phyloP scores from a whole-genome alignment of 2,113 vertebrate genomes.

The Candoia aspera region DNA sequence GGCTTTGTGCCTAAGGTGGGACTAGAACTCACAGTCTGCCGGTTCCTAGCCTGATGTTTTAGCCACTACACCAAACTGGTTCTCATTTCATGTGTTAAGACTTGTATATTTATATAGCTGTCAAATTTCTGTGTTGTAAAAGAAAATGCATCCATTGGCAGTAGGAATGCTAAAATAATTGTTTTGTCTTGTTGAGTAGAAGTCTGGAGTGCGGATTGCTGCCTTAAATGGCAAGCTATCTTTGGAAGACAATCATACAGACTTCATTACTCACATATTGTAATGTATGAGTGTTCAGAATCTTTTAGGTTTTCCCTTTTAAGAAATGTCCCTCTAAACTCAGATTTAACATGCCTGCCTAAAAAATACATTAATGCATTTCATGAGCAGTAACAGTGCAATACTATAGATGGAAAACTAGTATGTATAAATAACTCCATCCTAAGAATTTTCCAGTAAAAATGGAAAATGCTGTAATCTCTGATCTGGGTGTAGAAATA shows the following conservation, averaged over 20 bases:
- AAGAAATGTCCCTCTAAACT: conserved; percentile 1
- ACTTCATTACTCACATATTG: neutral
- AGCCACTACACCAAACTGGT: too few relatives aligned
- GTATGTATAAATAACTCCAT: neutral
- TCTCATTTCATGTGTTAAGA: neutral
- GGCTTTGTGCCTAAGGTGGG: too few relatives aligned
- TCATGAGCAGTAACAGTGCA: neutral
- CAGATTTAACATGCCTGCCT: conserved; percentile 19
- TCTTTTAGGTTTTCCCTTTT: conserved; percentile 1
- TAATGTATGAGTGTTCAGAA: neutral
- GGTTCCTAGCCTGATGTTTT: too few relatives aligned
- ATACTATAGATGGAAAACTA: neutral
- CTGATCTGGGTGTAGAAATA: neutral
- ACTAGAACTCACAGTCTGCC: too few relatives aligned
- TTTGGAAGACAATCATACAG: rapidly evolving
- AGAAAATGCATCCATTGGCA: neutral
- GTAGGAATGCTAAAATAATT: neutral
- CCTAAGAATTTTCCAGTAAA: neutral
- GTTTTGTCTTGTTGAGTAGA: neutral
- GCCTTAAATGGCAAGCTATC: neutral
- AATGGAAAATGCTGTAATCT: neutral
- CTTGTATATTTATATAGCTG: neutral
- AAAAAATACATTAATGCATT: conserved; percentile 19
- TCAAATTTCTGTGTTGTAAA: conserved; percentile 4
- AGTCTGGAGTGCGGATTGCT: neutral